Evolutionary conservation across 1,140 invertebrate species (phyloP).

Genomic region (Eciton burchellii): DNA sequence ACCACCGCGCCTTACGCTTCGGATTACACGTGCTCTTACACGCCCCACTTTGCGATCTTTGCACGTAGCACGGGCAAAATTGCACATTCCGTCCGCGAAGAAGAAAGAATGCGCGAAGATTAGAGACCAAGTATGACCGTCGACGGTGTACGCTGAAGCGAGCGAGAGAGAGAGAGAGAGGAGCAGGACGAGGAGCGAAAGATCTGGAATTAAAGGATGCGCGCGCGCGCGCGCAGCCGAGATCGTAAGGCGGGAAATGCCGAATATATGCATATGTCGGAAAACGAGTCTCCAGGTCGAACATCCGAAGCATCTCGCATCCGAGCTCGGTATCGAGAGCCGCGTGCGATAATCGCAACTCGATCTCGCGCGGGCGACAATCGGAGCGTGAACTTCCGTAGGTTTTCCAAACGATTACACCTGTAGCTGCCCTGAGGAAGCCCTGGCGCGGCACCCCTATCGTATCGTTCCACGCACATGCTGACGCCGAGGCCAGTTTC

Average conservation of each 20-base stretch:
- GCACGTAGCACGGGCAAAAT: not conserved
- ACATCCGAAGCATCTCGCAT: no score
- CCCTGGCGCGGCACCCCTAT: constrained; percentile 41
- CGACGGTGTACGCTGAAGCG: no score
- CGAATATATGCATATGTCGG: no score
- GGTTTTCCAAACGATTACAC: constrained; percentile 77
- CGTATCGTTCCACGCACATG: constrained; percentile 45
- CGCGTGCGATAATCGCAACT: constrained; percentile 35
- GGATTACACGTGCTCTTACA: not conserved
- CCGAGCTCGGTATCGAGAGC: constrained; percentile 3
- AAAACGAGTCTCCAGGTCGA: no score
- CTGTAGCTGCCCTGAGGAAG: constrained; percentile 69
- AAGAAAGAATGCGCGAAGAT: no score
- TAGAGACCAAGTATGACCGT: no score
- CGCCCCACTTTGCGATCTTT: not conserved
- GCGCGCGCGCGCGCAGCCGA: no score
- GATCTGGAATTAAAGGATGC: no score
- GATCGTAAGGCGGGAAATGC: no score
- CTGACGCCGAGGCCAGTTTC: constrained; percentile 60
- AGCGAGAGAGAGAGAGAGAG: no score
- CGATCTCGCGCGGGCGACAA: constrained; percentile 49
- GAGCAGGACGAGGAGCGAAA: no score
- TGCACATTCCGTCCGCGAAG: not conserved
- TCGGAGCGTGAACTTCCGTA: constrained; percentile 71
- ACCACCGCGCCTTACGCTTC: no score